Percentiles rank a stretch among this genome's conserved stretches.
Evolutionary conservation across 2,888 invertebrate species (phyloP).

Genomic region (Philopedon plagiatum): DNA sequence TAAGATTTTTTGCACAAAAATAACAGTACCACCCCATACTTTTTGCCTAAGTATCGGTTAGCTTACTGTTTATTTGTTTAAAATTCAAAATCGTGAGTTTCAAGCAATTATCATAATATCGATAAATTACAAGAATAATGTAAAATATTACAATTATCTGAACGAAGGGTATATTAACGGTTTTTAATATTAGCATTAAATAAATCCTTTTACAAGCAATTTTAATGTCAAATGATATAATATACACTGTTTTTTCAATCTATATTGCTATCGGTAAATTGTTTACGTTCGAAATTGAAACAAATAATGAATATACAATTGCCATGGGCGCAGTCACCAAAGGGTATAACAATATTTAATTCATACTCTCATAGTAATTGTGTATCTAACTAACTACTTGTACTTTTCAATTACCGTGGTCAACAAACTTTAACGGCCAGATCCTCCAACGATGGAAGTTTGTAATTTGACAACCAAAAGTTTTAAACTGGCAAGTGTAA

Average conservation of each 20-base stretch:
- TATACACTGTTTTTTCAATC: conserved; percentile 14
- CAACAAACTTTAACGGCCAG: too few species aligned
- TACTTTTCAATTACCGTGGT: too few species aligned
- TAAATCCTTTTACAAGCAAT: conserved; percentile 22
- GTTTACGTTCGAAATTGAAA: not conserved
- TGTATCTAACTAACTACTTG: too few species aligned
- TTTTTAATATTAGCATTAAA: conserved; percentile 26
- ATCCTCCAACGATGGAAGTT: too few species aligned
- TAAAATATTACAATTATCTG: conserved; percentile 29
- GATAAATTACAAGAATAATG: conserved; percentile 27
- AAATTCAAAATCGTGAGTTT: conserved; percentile 28
- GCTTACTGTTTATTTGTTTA: conserved; percentile 23
- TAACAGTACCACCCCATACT: conserved; percentile 20
- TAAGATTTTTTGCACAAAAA: conserved; percentile 11
- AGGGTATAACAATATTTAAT: too few species aligned
- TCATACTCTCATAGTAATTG: too few species aligned
- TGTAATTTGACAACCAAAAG: too few species aligned
- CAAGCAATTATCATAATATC: conserved; percentile 22
- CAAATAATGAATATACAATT: not conserved
- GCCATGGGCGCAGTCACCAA: not conserved
- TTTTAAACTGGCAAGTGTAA: too few species aligned
- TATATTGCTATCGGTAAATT: conserved; percentile 1
- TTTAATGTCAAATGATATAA: conserved; percentile 44
- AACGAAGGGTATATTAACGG: conserved; percentile 44
- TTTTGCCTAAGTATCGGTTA: conserved; percentile 20